Evolutionary conservation across 1,140 invertebrate species (phyloP).

Genomic region (Procambarus virginalis): DNA sequence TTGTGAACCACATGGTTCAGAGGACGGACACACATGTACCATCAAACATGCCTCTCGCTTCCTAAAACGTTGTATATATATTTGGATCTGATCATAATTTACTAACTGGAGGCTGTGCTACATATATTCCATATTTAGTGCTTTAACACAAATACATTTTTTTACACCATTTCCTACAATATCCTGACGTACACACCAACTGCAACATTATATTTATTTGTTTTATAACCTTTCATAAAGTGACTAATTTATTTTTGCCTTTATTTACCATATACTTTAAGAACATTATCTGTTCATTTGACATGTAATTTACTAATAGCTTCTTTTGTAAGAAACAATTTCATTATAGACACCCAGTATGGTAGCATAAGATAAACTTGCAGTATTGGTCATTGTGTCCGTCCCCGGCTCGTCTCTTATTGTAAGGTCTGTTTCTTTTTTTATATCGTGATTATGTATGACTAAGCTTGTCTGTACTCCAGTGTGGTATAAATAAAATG

Average conservation of each 20-base stretch:
- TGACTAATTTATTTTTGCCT: no score
- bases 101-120: conserved; percentile 24
- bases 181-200: no score
- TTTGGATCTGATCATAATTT: conserved; percentile 15
- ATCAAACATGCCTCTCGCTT: conserved; percentile 15
- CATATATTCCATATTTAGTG: not conserved
- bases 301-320: no score
- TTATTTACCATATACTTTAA: no score
- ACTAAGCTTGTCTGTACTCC: conserved; percentile 62
- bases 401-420: conserved; percentile 17
- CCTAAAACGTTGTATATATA: conserved; percentile 41
- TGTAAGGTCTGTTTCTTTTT: conserved; percentile 43
- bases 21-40: conserved; percentile 2
- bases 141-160: no score
- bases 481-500: conserved; percentile 60
- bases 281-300: no score
- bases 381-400: not conserved
- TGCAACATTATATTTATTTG: not conserved
- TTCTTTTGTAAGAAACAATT: no score
- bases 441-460: conserved; percentile 55
- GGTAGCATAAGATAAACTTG: conserved; percentile 6
- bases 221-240: no score
- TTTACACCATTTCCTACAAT: no score
- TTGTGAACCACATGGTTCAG: not conserved
- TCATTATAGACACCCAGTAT: not conserved